Evolutionary conservation across 2,797 vertebrate species (phyloP), one percentile per base, ranked within the genome.

Genomic region (Trichosurus vulpecula): DNA sequence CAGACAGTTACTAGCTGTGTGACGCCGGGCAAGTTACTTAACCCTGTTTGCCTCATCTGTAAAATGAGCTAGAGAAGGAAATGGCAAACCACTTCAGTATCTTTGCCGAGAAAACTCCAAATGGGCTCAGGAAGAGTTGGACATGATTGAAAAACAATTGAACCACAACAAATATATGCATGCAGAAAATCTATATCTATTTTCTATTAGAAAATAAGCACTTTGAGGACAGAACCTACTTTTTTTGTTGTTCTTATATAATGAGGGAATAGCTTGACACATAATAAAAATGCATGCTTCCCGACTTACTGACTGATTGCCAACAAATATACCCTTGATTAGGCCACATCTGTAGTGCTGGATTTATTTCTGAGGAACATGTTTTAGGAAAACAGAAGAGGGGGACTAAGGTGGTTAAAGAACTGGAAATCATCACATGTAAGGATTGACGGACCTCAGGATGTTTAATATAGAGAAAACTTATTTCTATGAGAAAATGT

Each of bases 371-470:
- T 47, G 19, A 19, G 66, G 25, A n/a, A 47, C n/a, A 81, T 81
- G 13, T 66, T 81, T 81, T 47, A 81, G 66, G 66, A 22, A 10
- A 41, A n/a, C 16, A 25, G 16, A 81, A 81, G 66, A 3, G 66
- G 2, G 3, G 0, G 2, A 81, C 1, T n/a, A 47, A 3, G 0
- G 5, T 81, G n/a, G 66, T 25, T 47, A 81, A 41, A 81, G n/a
- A 25, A 41, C 66, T 25, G 25, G n/a, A 81, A 81, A 81, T 47
- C 35, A 8, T 22, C 13, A 14, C 35, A n/a, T n/a, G 31, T 66
- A 35, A n/a, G 35, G 35, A 66, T 66, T n/a, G 74, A 81, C 22
- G 41, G 41, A 81, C 47, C 19, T 47, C 0, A 6, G 9, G 74
- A 27, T 81, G 9, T 81, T 81, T 47, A 81, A 3, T 22, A 19